Evolutionary conservation across 2,888 invertebrate genomes (phyloP), one percentile per base, ranked within the genome.

Genomic region (Melangyna quadrimaculata): DNA sequence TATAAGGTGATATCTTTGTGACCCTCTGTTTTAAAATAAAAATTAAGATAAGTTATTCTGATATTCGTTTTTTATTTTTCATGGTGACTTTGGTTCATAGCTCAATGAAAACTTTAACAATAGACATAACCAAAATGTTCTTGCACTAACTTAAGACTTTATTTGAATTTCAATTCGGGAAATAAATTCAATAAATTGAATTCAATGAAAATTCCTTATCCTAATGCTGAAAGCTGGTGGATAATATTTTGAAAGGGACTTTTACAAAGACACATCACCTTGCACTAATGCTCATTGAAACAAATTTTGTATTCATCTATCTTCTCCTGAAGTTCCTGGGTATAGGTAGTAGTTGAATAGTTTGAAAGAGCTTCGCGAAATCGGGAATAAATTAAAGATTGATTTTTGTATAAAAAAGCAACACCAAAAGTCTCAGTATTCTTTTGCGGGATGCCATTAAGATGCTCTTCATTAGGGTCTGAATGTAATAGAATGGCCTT

Each of bases 41-140:
- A 40, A 27, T 35, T 17, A 17, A 19, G 70, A 45, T 75, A 70
- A 77, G 22, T 19, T 77, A 37, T 45, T 1, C 40, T 40, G 40
- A 65, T 51, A 71, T 71, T 40, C 45, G 6, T 4, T 2, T 24
- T 55, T 35, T 40, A 1, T 27, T 6, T 40, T 8, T 51, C 19
- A n/a, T 55, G 9, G n/a, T 65, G 53, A 19, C 29, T 61, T 67
- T 51, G 67, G 17, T 75, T 84, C 71, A 80, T 77, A n/a, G 80
- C 80, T 84, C 80, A 80, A 84, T 84, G 80, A n/a, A 75, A 75
- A 72, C 75, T 80, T 77, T 63, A 40, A 84, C 75, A 80, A 84
- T 80, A 53, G 57, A 75, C 57, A 43, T 75, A 37, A 14, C 14
- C 19, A 29, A 59, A 79, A 65, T 48, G 48, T 67, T 67, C 32